A percentile compares a stretch with the other conserved stretches of the same genome.
Conservation (phyloP, 92 coral and sea anemone genomes). For the Parazoanthus swiftii region DNA sequence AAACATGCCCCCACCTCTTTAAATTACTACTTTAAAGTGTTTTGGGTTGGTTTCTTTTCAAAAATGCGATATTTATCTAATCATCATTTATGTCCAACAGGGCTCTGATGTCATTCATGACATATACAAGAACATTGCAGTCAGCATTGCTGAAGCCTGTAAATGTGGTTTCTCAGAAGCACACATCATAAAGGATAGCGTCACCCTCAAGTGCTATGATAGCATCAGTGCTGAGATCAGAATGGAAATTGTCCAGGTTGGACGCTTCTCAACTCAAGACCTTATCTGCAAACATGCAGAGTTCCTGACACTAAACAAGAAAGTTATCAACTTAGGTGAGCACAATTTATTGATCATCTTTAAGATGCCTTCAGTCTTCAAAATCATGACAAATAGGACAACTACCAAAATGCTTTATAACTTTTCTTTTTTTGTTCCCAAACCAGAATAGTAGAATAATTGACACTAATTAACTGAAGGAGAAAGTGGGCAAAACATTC, state of each 20-base stretch:
- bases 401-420: no score
- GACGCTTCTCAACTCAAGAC: constrained; percentile 43
- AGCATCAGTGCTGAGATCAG: constrained; percentile 79
- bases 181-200: constrained; percentile 55
- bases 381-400: no score
- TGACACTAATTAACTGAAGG: no score
- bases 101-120: constrained; percentile 55
- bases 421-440: no score
- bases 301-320: constrained; percentile 61
- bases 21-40: no score
- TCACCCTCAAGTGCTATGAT: constrained; percentile 72
- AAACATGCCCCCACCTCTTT: no score
- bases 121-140: constrained; percentile 62
- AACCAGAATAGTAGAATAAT: no score
- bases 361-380: no score
- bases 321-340: constrained; percentile 82
- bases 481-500: no score
- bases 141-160: constrained; percentile 68
- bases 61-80: background rate
- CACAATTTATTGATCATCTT: background rate
- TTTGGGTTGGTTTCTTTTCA: no score
- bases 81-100: constrained; percentile 38
- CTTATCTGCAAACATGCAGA: constrained; percentile 67
- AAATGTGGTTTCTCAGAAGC: constrained; percentile 63
- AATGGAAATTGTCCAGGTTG: constrained; percentile 58